Conservation (phyloP, 2,888 invertebrate genomes). For the Abscondita cerata region DNA sequence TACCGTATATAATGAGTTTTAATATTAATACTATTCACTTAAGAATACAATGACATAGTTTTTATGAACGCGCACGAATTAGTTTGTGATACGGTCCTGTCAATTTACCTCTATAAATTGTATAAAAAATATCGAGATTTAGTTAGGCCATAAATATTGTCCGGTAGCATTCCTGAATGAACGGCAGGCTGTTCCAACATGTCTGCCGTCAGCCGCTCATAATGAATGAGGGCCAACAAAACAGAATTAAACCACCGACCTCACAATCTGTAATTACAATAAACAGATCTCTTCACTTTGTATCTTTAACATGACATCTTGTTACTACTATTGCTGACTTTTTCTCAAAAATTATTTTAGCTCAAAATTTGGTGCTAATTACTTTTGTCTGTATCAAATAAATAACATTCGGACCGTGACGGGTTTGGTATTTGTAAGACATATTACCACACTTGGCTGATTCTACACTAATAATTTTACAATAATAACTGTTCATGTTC, state of each 20-base stretch:
- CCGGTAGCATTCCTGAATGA: slow-evolving; percentile 56
- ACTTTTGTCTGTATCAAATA: no score
- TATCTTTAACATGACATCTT: slow-evolving; percentile 33
- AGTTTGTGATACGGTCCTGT: slow-evolving; percentile 39
- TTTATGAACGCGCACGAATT: slow-evolving; percentile 8
- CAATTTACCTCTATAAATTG: slow-evolving; percentile 52
- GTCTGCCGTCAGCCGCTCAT: slow-evolving; percentile 52
- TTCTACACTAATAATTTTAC: slow-evolving; percentile 1
- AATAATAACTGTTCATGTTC: neutral
- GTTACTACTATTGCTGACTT: slow-evolving; percentile 25
- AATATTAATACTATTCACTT: no score
- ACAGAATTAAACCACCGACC: slow-evolving; percentile 37
- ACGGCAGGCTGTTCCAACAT: slow-evolving; percentile 55
- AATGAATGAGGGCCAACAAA: slow-evolving; percentile 52
- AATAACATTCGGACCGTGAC: neutral
- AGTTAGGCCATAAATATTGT: slow-evolving; percentile 55
- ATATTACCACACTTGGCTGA: neutral
- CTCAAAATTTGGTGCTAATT: no score
- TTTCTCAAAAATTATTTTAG: no score
- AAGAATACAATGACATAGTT: no score
- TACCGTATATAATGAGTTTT: no score
- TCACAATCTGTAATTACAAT: slow-evolving; percentile 44
- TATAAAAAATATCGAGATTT: slow-evolving; percentile 51
- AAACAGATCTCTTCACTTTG: slow-evolving; percentile 41
- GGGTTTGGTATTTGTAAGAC: neutral